Evolutionary conservation across 2,888 invertebrate genomes (phyloP), one percentile per base, ranked within the genome.

Genomic region (Linyphia triangularis): DNA sequence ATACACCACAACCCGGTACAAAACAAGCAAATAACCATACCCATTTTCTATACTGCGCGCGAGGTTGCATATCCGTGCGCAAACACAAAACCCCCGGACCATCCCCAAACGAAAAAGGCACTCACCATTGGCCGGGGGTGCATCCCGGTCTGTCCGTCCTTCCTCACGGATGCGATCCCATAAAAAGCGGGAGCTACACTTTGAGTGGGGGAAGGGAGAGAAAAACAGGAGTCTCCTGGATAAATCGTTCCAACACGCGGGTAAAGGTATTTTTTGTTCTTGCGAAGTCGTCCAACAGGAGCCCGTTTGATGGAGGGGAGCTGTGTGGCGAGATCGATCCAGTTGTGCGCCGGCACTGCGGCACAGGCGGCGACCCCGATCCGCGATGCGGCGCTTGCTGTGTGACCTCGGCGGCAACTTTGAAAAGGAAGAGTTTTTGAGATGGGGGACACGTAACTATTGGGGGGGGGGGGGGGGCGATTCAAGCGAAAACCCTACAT

Each of bases 241-340:
- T 40, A 40, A 13, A 13, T n/a, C 16, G n/a, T 33, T 33, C 10
- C 9, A 33, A 33, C 43, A 22, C 43, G 28, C 43, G 78, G 78
- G 78, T 79, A 79, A 79, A 79, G 78, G 78, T 79, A 79, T 79
- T 78, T 67, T 37, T 37, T 24, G 37, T n/a, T n/a, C n/a, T n/a
- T n/a, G n/a, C n/a, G 26, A 33, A 33, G 51, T 51, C n/a, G 3
- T 69, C 63, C 63, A 7, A 24, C 22, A 28, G 19, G 19, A 19
- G 70, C n/a, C n/a, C n/a, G n/a, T n/a, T n/a, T n/a, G n/a, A n/a
- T n/a, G 13, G 13, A 43, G 24, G 16, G 26, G 70, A 10, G 9
- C 16, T 10, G 24, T 3, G 70, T 30, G 19, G 10, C 16, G 22
- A 19, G 22, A 67, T 79, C 78, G 78, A 79, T 79, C 75, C 24